Evolutionary conservation across 2,888 invertebrate genomes (phyloP).

Genomic region (Choreutis nemorana): DNA sequence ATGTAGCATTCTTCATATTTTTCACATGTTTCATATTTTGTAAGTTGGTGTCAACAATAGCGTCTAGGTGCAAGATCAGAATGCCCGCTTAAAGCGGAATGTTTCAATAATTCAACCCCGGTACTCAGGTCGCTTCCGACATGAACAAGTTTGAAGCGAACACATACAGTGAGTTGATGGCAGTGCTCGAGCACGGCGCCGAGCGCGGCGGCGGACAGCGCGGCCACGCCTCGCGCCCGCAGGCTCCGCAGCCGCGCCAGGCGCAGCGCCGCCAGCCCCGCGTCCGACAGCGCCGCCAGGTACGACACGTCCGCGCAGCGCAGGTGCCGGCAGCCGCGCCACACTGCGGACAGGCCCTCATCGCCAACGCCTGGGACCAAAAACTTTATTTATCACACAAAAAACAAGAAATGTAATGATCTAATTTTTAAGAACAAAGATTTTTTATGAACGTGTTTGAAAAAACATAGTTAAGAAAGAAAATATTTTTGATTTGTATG

Average conservation of each 20-base stretch:
- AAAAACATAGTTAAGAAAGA: too few relatives aligned
- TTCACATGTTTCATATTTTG: too few relatives aligned
- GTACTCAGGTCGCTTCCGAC: too few relatives aligned
- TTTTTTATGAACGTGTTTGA: too few relatives aligned
- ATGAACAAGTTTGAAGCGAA: background rate
- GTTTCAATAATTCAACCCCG: background rate
- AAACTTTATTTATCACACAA: too few relatives aligned
- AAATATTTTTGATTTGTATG: too few relatives aligned
- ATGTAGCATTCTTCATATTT: too few relatives aligned
- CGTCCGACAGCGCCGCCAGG: constrained; percentile 31
- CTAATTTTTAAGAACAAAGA: too few relatives aligned
- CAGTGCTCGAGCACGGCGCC: constrained; percentile 24
- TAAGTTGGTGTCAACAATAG: too few relatives aligned
- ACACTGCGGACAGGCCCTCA: constrained; percentile 33
- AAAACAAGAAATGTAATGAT: too few relatives aligned
- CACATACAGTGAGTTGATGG: constrained; percentile 23
- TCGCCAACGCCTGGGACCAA: constrained; percentile 31
- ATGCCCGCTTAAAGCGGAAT: constrained; percentile 6
- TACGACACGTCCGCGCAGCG: constrained; percentile 39
- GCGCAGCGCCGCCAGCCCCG: constrained; percentile 23
- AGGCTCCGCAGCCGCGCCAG: constrained; percentile 19
- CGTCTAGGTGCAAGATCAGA: too few relatives aligned
- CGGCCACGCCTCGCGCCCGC: constrained; percentile 27
- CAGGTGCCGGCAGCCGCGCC: constrained; percentile 27
- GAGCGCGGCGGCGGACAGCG: constrained; percentile 28